phyloP scores from a whole-genome alignment of 2,113 vertebrate species.

The Channa maculata region DNA sequence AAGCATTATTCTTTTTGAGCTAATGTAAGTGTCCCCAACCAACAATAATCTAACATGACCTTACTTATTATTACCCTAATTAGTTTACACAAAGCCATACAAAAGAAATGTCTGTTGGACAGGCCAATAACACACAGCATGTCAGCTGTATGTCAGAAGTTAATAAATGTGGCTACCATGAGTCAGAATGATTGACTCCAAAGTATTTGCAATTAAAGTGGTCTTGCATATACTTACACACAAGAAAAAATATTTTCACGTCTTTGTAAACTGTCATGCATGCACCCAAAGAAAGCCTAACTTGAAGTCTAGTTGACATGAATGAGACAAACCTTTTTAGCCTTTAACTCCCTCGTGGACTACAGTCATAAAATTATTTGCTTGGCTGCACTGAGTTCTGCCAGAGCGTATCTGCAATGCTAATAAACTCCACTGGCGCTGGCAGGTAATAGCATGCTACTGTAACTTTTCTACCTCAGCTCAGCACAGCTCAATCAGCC shows the following conservation, averaged over 20 bases:
- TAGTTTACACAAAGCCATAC: constrained; percentile 1
- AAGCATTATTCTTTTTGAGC: constrained; percentile 10
- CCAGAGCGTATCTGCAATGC: constrained; percentile 78
- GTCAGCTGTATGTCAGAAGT: background rate
- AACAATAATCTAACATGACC: constrained; percentile 31
- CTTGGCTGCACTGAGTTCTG: constrained; percentile 74
- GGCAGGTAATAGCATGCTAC: constrained; percentile 79
- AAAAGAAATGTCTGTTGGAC: background rate
- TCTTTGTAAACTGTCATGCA: constrained; percentile 36
- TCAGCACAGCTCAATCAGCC: constrained; percentile 82
- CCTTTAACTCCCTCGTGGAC: constrained; percentile 70
- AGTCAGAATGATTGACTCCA: constrained; percentile 27
- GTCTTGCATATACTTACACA: constrained; percentile 20
- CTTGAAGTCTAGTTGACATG: constrained; percentile 62
- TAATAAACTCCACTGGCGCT: constrained; percentile 77
- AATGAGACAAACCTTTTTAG: constrained; percentile 78
- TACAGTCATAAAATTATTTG: constrained; percentile 76
- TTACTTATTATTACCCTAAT: constrained; percentile 31
- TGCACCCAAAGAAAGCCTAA: constrained; percentile 29
- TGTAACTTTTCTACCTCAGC: constrained; percentile 81
- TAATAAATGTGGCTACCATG: background rate
- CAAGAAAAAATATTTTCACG: constrained; percentile 2
- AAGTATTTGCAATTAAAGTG: constrained; percentile 21
- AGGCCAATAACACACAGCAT: background rate
- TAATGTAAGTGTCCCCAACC: background rate